Evolutionary conservation across 2,113 vertebrate species (phyloP).

Genomic region (Tamias sibiricus): DNA sequence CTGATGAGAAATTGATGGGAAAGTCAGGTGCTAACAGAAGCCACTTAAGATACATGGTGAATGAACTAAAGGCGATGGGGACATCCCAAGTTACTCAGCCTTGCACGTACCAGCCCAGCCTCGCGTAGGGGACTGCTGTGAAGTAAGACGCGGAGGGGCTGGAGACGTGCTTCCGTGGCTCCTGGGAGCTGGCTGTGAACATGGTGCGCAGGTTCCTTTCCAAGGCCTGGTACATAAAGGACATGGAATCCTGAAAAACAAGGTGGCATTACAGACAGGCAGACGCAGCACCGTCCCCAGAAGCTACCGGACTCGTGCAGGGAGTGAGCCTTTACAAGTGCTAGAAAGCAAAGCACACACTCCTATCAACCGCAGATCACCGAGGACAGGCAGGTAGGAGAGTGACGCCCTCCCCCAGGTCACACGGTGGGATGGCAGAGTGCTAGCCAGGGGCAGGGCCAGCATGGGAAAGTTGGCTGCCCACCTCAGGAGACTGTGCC

Average conservation of each 20-base stretch:
- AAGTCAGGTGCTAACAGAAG: background rate
- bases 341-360: background rate
- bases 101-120: conserved; percentile 88
- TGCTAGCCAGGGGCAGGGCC: accelerated
- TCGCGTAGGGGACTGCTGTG: conserved; percentile 84
- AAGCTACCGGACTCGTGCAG: background rate
- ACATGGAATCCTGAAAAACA: conserved; percentile 83
- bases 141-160: conserved; percentile 85
- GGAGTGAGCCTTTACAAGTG: background rate
- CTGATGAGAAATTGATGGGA: background rate
- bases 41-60: too few relatives aligned
- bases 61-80: background rate
- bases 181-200: conserved; percentile 21
- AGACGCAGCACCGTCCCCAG: background rate
- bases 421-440: accelerated
- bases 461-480: accelerated
- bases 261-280: background rate
- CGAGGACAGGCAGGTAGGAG: background rate
- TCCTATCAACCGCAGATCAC: background rate
- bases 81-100: too few relatives aligned
- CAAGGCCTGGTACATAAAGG: conserved; percentile 75
- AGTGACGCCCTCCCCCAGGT: accelerated
- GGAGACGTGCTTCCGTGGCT: conserved; percentile 77
- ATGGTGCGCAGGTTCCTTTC: conserved; percentile 58
- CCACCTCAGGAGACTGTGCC: background rate